Percentiles rank a stretch among this genome's conserved stretches.
Evolutionary conservation across 2,113 vertebrate genomes (phyloP).

Genomic region (Prionailurus bengalensis): DNA sequence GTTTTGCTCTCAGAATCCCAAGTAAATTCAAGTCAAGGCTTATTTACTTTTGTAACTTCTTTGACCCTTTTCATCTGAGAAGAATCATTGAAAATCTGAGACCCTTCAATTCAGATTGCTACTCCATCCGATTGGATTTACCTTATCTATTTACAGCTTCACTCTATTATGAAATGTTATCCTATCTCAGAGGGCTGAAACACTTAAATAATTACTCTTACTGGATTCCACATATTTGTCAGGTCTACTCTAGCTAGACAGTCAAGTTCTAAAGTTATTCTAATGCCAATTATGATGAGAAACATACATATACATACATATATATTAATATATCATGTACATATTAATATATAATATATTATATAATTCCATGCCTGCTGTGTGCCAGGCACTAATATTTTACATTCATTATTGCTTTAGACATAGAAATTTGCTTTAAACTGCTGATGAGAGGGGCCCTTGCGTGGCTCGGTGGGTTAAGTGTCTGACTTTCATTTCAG

Average conservation of each 20-base stretch:
- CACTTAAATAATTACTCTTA: neutral
- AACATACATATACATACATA: neutral
- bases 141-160: neutral
- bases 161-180: neutral
- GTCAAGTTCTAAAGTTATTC: neutral
- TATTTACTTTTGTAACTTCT: neutral
- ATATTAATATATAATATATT: neutral
- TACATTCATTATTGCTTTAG: constrained; percentile 18
- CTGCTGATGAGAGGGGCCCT: neutral
- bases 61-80: neutral
- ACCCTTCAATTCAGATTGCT: neutral
- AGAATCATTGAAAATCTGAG: neutral
- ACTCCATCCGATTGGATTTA: neutral
- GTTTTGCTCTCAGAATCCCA: constrained; percentile 29
- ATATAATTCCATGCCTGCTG: neutral
- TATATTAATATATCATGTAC: no score
- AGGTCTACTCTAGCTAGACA: neutral
- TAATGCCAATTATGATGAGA: constrained; percentile 12
- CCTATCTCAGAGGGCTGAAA: neutral
- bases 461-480: no score
- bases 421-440: constrained; percentile 3
- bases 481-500: no score
- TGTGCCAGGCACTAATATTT: neutral
- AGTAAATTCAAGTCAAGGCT: constrained; percentile 15
- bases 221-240: neutral